Evolutionary conservation across 1,140 invertebrate genomes (phyloP), one percentile per base, ranked within the genome.

Genomic region (Pseudomyrmex pallidus): DNA sequence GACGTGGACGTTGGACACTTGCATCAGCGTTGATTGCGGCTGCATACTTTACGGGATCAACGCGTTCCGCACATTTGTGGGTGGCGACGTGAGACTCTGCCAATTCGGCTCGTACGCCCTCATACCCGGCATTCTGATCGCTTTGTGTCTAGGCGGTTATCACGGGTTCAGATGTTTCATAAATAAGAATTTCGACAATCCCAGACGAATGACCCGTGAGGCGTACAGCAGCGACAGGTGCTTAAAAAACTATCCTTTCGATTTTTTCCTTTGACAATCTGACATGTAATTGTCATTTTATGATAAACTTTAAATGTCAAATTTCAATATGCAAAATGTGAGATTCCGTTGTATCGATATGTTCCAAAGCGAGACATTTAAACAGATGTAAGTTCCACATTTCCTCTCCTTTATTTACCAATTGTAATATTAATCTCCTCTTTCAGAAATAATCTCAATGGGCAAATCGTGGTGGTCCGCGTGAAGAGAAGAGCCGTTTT

Each of bases 101-200:
- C 91, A 96, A 17, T 97, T 95, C 89, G 95, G 94, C 8, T 94
- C 95, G 15, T 96, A 95, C 85, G 95, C 95, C 0, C 93, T 95
- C 0, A 50, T 96, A 1, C 95, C 96, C 1, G 92, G 95, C 1
- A 90, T 96, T 2, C 35, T 95, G 2, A 94, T 96, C 82, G 95
- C 95, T 2, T 76, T 96, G 0, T 93, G 95, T 3, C 94, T 96
- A 90, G 95, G 94, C 3, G 85, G 95, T 44, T 97, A 96, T 89
- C 96, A 97, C 87, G 95, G 96, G 77, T 96, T 96, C 85, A 95
- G 96, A 90, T 95, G 95, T 62, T 96, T 95, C 88, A 95, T 96
- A 35, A 94, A 95, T 80, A 95, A 93, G 57, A 93, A 90, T 84
- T 85, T 92, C 5, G 92, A 92, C 25, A 83, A 87, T 22, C 93